These are phyloP conservation scores for Hephaestus fuliginosus DNA, from an alignment of 2,797 vertebrate genomes.

Conservation along the genomic window DNA sequence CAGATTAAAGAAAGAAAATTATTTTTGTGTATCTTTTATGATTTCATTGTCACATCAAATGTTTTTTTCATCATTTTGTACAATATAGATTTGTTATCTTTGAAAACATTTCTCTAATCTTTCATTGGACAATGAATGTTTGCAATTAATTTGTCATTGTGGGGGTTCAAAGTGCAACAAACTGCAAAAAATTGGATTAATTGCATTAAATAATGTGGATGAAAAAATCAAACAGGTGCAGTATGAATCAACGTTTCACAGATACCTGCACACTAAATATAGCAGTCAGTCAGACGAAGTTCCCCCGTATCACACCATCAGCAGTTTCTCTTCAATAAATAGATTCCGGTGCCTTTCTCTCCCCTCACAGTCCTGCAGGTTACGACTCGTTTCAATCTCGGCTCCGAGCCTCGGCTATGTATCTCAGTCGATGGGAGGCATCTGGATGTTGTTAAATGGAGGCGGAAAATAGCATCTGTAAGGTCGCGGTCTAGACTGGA, in stretches of 20 bases:
- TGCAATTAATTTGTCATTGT: neutral
- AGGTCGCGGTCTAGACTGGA: conserved; percentile 50
- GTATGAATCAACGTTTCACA: neutral
- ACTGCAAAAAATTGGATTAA: neutral
- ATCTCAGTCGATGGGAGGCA: conserved; percentile 38
- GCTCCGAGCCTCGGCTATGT: conserved; percentile 17
- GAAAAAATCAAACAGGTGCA: neutral
- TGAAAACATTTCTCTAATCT: neutral
- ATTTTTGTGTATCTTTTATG: neutral
- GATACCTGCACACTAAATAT: conserved; percentile 8
- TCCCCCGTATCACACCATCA: conserved; percentile 33
- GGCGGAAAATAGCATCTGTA: conserved; percentile 49
- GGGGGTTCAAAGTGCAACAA: neutral
- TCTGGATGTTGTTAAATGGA: conserved; percentile 42
- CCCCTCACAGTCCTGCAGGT: conserved; percentile 20
- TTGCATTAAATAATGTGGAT: neutral
- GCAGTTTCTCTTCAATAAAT: conserved; percentile 20
- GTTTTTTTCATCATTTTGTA: neutral
- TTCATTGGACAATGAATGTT: neutral
- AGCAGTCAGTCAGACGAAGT: conserved; percentile 3
- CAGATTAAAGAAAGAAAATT: no score
- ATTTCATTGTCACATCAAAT: neutral
- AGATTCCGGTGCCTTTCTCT: neutral
- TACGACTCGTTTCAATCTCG: conserved; percentile 28
- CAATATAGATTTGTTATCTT: neutral